Evolutionary conservation across 2,797 vertebrate species (phyloP).

Genomic region (Tragopan temminckii): DNA sequence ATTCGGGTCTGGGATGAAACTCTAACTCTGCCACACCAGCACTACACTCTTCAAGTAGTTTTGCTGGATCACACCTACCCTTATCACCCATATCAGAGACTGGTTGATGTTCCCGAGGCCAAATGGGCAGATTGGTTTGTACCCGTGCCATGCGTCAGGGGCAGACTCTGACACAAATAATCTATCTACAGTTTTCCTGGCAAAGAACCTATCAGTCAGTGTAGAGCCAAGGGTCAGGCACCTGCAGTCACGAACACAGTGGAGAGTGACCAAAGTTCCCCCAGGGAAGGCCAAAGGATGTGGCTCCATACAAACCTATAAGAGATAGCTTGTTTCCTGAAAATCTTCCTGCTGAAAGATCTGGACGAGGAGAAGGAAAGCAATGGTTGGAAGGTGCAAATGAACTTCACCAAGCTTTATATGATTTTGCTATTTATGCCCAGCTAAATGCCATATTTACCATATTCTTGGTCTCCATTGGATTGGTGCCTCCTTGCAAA

Average conservation of each 20-base stretch:
- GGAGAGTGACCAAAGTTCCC: neutral
- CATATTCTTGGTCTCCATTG: neutral
- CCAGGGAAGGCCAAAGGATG: neutral
- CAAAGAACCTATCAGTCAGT: neutral
- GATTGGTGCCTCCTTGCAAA: neutral
- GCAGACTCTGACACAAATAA: neutral
- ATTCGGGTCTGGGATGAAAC: neutral
- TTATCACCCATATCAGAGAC: neutral
- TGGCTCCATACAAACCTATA: neutral
- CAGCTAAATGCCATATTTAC: neutral
- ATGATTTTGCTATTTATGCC: neutral
- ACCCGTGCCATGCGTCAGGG: neutral
- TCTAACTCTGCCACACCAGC: fast-evolving
- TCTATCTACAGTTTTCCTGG: neutral
- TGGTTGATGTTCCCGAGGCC: neutral
- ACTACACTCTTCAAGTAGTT: neutral
- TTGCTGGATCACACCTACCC: neutral
- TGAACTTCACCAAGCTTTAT: neutral
- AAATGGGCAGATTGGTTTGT: neutral
- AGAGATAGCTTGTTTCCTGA: neutral
- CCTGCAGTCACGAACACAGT: neutral
- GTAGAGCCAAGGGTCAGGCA: neutral
- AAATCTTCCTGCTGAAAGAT: neutral
- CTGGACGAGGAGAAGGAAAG: neutral
- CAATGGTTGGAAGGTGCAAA: neutral